These are phyloP conservation scores for Sinonovacula constricta DNA, from an alignment of 1,140 invertebrate genomes.

Conservation along the genomic window DNA sequence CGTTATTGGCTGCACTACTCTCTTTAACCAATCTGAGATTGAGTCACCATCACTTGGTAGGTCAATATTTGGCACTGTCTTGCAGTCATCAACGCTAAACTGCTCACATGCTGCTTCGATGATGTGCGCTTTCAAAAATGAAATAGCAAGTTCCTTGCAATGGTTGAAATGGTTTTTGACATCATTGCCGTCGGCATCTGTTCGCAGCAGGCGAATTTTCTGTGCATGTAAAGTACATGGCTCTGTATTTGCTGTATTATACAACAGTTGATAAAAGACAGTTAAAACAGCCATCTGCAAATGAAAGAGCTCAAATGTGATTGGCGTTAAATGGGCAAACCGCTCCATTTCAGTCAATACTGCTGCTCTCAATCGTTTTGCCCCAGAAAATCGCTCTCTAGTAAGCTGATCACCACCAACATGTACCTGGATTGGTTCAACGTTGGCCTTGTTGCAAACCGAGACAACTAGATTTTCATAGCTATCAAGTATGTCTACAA, in stretches of 20 bases:
- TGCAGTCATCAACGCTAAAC: background rate
- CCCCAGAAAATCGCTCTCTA: constrained; percentile 9
- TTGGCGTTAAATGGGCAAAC: constrained; percentile 35
- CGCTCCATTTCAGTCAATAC: background rate
- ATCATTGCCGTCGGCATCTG: constrained; percentile 36
- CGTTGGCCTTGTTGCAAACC: background rate
- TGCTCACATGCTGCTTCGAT: constrained; percentile 27
- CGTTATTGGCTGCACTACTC: background rate
- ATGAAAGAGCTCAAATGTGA: constrained; percentile 20
- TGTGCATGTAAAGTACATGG: constrained; percentile 5
- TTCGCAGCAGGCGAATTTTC: constrained; percentile 13
- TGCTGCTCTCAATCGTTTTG: constrained; percentile 17
- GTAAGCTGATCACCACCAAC: constrained; percentile 20
- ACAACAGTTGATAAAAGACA: background rate
- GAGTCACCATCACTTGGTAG: constrained; percentile 7
- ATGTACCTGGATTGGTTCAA: background rate
- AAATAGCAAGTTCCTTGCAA: constrained; percentile 51
- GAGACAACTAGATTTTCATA: constrained; percentile 36
- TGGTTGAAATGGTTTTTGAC: constrained; percentile 49
- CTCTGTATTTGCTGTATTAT: background rate
- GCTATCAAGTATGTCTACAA: constrained; percentile 29
- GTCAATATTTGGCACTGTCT: background rate
- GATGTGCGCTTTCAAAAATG: constrained; percentile 41
- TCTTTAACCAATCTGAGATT: constrained; percentile 15
- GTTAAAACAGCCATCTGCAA: background rate